A percentile compares a stretch with the other conserved stretches of the same genome.
Evolutionary conservation across 2,797 vertebrate genomes (phyloP).

Genomic region (Lithobates sylvaticus): DNA sequence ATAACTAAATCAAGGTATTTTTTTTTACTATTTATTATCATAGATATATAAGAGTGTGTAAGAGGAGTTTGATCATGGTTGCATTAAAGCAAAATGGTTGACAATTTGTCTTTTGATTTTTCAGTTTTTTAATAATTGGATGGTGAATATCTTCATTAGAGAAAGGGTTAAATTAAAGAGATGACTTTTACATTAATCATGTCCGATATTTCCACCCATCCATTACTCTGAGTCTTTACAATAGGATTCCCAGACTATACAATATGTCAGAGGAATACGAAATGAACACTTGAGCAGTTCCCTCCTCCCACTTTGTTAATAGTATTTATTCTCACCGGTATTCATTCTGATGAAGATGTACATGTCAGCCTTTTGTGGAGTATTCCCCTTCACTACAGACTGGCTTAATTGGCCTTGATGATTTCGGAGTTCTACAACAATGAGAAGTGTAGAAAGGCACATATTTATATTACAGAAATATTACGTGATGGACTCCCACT

Average conservation of each 20-base stretch:
- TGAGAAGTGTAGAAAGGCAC: not conserved
- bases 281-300: constrained; percentile 41
- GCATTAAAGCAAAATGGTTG: too few species aligned
- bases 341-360: constrained; percentile 41
- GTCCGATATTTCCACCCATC: constrained; percentile 45
- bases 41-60: too few species aligned
- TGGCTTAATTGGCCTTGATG: constrained; percentile 28
- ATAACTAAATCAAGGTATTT: too few species aligned
- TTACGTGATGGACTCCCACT: too few species aligned
- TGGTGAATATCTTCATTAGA: not conserved
- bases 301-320: constrained; percentile 21
- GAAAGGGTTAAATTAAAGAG: constrained; percentile 14
- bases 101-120: too few species aligned
- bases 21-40: too few species aligned
- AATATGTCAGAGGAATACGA: constrained; percentile 26
- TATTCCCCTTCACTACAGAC: not conserved
- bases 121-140: not conserved
- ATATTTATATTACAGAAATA: too few species aligned
- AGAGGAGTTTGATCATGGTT: too few species aligned
- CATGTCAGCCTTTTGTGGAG: constrained; percentile 39
- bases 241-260: constrained; percentile 16
- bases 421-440: not conserved
- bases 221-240: constrained; percentile 29
- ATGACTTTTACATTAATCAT: constrained; percentile 46
- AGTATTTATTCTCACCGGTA: constrained; percentile 35